A percentile compares a stretch with the other conserved stretches of the same genome.
Evolutionary conservation across 2,113 vertebrate genomes (phyloP).

Genomic region (Ramphastos sulfuratus): DNA sequence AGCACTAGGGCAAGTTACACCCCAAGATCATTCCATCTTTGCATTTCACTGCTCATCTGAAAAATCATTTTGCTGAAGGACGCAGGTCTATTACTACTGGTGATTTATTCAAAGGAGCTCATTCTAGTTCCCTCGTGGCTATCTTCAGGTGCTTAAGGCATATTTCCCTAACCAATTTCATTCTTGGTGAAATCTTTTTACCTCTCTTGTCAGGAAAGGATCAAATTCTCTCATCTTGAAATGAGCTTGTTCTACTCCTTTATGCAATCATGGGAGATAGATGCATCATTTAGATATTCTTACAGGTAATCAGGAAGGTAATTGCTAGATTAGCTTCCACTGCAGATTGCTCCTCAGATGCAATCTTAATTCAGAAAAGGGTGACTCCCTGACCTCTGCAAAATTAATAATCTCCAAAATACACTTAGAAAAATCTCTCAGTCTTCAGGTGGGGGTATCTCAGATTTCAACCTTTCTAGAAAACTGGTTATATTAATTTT

Average conservation of each 20-base stretch:
- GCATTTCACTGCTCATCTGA: not conserved
- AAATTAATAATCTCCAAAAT: not conserved
- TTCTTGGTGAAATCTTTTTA: not conserved
- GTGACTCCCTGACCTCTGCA: not conserved
- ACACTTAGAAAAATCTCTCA: not conserved
- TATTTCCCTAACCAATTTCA: constrained; percentile 36
- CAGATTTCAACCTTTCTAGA: not conserved
- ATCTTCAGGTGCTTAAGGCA: not conserved
- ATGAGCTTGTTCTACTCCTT: constrained; percentile 8
- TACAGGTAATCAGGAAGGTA: constrained; percentile 21
- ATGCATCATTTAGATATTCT: not conserved
- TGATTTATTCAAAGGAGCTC: constrained; percentile 48
- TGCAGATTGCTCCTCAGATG: not conserved
- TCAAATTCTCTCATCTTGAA: constrained; percentile 45
- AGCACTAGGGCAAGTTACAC: not conserved
- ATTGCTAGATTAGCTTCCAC: constrained; percentile 10
- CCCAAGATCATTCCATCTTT: not conserved
- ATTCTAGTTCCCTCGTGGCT: not conserved
- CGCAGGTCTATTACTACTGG: not conserved
- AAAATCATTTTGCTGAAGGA: constrained; percentile 1
- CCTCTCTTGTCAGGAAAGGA: not conserved
- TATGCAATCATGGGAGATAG: not conserved
- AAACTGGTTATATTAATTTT: not conserved
- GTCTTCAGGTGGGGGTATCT: not conserved
- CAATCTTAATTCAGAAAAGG: not conserved